Percentiles rank a stretch among this genome's conserved stretches.
These are phyloP conservation scores for Leptonema lineaticorne DNA, from an alignment of 1,140 invertebrate genomes.

Conservation along the genomic window DNA sequence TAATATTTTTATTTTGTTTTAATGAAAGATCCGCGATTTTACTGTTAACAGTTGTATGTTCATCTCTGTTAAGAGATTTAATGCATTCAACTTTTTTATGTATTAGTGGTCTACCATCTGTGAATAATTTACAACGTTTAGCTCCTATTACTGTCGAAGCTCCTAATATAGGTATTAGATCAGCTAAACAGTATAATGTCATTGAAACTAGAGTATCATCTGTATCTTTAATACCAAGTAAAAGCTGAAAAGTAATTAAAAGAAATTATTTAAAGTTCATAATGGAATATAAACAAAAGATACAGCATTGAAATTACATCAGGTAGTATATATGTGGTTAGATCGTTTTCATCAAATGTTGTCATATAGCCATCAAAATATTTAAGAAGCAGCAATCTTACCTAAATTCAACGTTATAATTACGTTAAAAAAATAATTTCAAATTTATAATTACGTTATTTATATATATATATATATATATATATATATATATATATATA, in stretches of 20 bases:
- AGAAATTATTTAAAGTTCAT: neutral
- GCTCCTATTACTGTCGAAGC: constrained; percentile 78
- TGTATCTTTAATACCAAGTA: constrained; percentile 79
- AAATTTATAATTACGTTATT: no score
- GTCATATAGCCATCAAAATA: constrained; percentile 72
- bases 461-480: no score
- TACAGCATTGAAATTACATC: constrained; percentile 55
- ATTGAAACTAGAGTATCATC: constrained; percentile 77
- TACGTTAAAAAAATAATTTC: no score
- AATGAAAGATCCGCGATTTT: neutral
- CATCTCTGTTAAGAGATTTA: constrained; percentile 32
- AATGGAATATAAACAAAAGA: neutral
- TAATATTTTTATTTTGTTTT: neutral
- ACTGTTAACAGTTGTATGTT: neutral
- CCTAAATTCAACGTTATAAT: no score
- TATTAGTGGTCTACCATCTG: constrained; percentile 70
- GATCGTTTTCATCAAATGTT: constrained; percentile 68
- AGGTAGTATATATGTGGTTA: constrained; percentile 69
- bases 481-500: no score
- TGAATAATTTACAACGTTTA: constrained; percentile 75
- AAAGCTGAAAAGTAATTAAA: constrained; percentile 58
- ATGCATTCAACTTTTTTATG: constrained; percentile 40
- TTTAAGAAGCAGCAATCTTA: constrained; percentile 66
- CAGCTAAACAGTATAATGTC: constrained; percentile 75
- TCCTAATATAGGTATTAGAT: constrained; percentile 80